A percentile compares a stretch with the other conserved stretches of the same genome.
phyloP scores from a whole-genome alignment of 2,888 invertebrate genomes.

The Synergus laeviventris region DNA sequence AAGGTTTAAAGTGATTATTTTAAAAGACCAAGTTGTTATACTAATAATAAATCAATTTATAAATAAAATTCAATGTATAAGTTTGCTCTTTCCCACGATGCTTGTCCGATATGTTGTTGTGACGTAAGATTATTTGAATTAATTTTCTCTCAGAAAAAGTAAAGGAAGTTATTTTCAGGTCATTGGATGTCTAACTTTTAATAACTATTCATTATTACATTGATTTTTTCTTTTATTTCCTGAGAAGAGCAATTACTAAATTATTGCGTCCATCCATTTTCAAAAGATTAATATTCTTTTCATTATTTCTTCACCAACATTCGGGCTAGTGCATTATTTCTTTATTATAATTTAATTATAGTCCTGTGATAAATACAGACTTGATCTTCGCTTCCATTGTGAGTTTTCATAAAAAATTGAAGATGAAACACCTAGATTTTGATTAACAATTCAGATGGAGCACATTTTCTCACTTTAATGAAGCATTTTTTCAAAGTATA shows the following conservation, averaged over 20 bases:
- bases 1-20: not conserved
- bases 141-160: not conserved
- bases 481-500: not conserved
- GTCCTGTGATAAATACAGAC: too few relatives aligned
- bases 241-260: not conserved
- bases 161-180: not conserved
- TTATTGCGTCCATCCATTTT: not conserved
- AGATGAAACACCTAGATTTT: not conserved
- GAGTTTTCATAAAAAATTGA: not conserved
- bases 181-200: not conserved
- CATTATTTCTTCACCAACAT: not conserved
- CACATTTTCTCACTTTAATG: not conserved
- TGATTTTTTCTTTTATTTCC: not conserved
- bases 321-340: too few relatives aligned
- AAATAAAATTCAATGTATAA: constrained; percentile 8
- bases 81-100: constrained; percentile 21
- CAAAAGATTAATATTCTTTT: not conserved
- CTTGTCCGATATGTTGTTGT: not conserved
- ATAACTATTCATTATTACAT: constrained; percentile 7
- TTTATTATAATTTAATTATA: too few relatives aligned
- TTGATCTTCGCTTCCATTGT: not conserved
- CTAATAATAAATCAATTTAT: constrained; percentile 17
- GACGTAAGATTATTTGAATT: constrained; percentile 1
- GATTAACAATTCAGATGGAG: not conserved
- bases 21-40: not conserved